Base-by-base conservation (phyloP, 2,797 vertebrate genomes). In the Carapus acus region DNA sequence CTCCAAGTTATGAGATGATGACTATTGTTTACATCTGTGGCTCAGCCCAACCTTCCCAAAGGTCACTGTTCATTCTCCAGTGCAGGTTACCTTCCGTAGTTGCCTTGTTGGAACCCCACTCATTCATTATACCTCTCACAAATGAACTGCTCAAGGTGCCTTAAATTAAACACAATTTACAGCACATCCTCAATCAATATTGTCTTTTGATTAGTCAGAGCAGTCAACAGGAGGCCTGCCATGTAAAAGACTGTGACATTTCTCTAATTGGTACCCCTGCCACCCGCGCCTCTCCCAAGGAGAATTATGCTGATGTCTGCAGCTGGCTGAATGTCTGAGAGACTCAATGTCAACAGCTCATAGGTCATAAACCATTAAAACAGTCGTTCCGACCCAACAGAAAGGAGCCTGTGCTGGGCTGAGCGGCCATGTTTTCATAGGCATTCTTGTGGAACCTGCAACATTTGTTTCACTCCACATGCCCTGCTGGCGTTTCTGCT, bases 211-310 rank as follows among this genome's bases (percentile, higher is more conserved):
- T 58, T 37, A 23, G 53, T 39, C 18, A 39, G 45, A 50, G 54
- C 67, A 40, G 34, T 60, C 53, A 24, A 24, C 34, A 24, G 20
- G 34, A 66, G 55, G 33, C 49, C 62, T 62, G 64, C 42, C 39
- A 65, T 61, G 49, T 65, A 57, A 68, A 69, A 33, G 38, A 31
- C 45, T 22, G 45, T 67, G 74, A 72, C 64, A 57, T 77, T 74
- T 68, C 63, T 51, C 58, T 77, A 73, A 79, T 79, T 73, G 71
- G 58, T 18, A 66, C 43, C 31, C 38, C 42, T 64, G n/a, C n/a
- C n/a, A n/a, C n/a, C n/a, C n/a, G n/a, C n/a, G n/a, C n/a, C n/a
- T n/a, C n/a, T n/a, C n/a, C 57, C 60, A 29, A 5, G 1, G 56
- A 61, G 73, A 58, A 58, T 59, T 49, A 61, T 45, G 16, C 45